Conservation (phyloP, 2,113 vertebrate species). For the Ceyx margarethae region DNA sequence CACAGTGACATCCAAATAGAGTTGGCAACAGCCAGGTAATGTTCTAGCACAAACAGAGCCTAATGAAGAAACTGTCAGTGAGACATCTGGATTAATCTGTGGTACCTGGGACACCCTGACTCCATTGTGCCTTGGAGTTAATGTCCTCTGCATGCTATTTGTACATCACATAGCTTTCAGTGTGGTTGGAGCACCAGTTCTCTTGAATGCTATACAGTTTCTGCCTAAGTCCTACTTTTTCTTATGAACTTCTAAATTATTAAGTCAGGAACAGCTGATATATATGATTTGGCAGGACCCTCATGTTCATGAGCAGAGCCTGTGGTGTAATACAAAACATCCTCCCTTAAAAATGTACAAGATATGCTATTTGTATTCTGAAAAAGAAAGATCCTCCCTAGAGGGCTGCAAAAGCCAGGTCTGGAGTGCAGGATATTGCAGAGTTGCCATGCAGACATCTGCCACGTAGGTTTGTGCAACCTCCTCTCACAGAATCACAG, state of each 20-base stretch:
- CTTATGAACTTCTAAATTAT: background rate
- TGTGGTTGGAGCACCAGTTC: background rate
- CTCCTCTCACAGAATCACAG: background rate
- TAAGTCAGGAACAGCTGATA: background rate
- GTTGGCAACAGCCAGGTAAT: background rate
- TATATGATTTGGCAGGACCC: background rate
- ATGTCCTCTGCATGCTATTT: background rate
- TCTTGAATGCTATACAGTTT: background rate
- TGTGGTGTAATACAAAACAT: background rate
- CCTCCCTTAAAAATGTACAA: background rate
- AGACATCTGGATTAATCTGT: background rate
- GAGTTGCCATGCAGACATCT: background rate
- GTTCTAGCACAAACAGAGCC: background rate
- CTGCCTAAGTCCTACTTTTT: background rate
- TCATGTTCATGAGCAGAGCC: background rate
- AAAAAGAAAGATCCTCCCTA: background rate
- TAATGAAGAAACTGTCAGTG: background rate
- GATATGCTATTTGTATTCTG: background rate
- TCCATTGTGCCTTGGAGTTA: background rate
- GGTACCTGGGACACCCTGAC: background rate
- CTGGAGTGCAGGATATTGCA: background rate
- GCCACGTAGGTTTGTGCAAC: background rate
- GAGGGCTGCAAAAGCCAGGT: background rate
- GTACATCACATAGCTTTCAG: background rate
- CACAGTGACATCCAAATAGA: background rate